Evolutionary conservation across 2,113 vertebrate genomes (phyloP), one percentile per base, ranked within the genome.

Genomic region (Hippolais icterina): DNA sequence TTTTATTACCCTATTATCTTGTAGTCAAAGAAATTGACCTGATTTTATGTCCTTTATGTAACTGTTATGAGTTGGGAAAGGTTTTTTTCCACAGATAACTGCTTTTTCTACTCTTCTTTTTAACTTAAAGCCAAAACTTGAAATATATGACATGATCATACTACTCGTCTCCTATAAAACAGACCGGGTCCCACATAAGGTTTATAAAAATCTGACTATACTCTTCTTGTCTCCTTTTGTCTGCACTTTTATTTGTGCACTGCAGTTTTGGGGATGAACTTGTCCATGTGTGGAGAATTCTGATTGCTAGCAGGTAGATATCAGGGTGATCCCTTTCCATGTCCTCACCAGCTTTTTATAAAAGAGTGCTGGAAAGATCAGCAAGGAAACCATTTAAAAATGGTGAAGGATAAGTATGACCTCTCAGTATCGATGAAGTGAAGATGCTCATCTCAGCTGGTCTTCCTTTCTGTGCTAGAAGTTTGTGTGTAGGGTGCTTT

Each of bases 381-480:
- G 19, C n/a, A 37, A 14, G 49, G 37, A 72, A 35, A 41, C 12
- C 0, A 1, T 50, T 71, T 41, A 4, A 42, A 83, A 72, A 27
- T 25, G 14, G 7, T 25, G 35, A 37, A 64, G 50, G 49, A 15
- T 65, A 37, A 56, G 31, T 44, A 25, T 1, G 31, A 18, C 9
- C 54, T 66, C 12, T 50, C 9, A 18, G 41, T 59, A 1, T 59
- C 28, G 11, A 0, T 16, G 49, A 90, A 42, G 16, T 42, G 37
- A 64, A 82, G 42, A 4, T 49, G 35, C 27, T 47, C 0, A 0
- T 37, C 42, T 68, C 53, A 64, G 0, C 27, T 49, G 41, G 11
- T 12, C 33, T 65, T 80, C 8, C 2, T 53, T 76, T 57, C 59
- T 72, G 23, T 59, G 27, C 29, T 28, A 15, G 16, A 12, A 3